Evolutionary conservation across 2,888 invertebrate genomes (phyloP).

Genomic region (Bombyx huttoni): DNA sequence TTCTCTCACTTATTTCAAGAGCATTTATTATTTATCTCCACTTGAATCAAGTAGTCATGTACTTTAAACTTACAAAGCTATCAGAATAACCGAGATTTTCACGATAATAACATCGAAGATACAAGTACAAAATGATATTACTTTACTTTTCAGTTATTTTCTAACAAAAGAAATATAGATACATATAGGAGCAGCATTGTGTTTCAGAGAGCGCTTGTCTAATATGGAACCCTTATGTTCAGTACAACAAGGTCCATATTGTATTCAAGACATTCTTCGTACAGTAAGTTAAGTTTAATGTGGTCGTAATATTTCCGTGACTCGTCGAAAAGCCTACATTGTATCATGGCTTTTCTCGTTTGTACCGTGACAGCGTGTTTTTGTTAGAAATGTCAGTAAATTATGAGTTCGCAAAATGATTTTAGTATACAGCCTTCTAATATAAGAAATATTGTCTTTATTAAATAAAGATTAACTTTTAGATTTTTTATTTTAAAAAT

Average conservation of each 20-base stretch:
- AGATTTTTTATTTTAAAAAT: too few species aligned
- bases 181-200: background rate
- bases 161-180: background rate
- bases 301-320: slow-evolving; percentile 26
- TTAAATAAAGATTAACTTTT: background rate
- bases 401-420: slow-evolving; percentile 3
- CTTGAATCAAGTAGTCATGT: too few species aligned
- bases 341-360: slow-evolving; percentile 16
- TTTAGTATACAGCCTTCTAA: background rate
- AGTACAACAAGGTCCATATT: slow-evolving; percentile 15
- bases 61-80: too few species aligned
- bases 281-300: slow-evolving; percentile 24
- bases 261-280: slow-evolving; percentile 8
- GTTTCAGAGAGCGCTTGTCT: background rate
- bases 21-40: too few species aligned
- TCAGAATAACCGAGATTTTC: background rate
- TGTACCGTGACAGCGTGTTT: slow-evolving; percentile 15
- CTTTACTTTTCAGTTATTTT: background rate
- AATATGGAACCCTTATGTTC: background rate
- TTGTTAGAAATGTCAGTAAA: slow-evolving; percentile 6
- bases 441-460: background rate
- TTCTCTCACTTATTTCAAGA: too few species aligned
- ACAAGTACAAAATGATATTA: background rate
- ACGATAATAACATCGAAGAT: background rate
- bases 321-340: slow-evolving; percentile 17